phyloP scores from a whole-genome alignment of 1,140 invertebrate genomes.

The Archivesica marissinica region DNA sequence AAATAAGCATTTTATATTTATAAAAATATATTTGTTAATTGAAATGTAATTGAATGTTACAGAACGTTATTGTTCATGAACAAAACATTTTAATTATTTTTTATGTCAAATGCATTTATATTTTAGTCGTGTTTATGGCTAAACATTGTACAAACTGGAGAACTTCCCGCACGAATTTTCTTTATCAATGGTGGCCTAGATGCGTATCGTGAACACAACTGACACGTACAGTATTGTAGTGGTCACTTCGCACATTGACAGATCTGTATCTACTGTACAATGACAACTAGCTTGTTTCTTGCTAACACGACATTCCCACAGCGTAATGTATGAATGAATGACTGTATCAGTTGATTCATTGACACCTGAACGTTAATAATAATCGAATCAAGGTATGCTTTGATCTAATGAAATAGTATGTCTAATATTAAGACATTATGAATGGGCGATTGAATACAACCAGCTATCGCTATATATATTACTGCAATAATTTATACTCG shows the following conservation, averaged over 20 bases:
- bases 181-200: no score
- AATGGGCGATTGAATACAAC: constrained; percentile 24
- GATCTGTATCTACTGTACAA: neutral
- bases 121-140: no score
- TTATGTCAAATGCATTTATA: no score
- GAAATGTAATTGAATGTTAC: no score
- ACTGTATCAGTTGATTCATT: constrained; percentile 14
- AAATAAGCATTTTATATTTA: no score
- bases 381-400: constrained; percentile 35
- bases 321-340: constrained; percentile 22
- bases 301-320: constrained; percentile 17
- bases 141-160: no score
- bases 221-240: neutral
- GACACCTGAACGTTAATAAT: constrained; percentile 46
- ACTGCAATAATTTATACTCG: no score
- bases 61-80: no score
- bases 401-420: constrained; percentile 22
- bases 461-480: neutral
- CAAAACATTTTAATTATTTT: no score
- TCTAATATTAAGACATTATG: constrained; percentile 41
- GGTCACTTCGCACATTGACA: neutral
- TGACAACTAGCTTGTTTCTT: constrained; percentile 4
- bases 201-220: neutral
- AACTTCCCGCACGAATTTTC: no score
- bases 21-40: no score